Evolutionary conservation across 2,888 invertebrate genomes (phyloP).

Genomic region (Alsophila aescularia): DNA sequence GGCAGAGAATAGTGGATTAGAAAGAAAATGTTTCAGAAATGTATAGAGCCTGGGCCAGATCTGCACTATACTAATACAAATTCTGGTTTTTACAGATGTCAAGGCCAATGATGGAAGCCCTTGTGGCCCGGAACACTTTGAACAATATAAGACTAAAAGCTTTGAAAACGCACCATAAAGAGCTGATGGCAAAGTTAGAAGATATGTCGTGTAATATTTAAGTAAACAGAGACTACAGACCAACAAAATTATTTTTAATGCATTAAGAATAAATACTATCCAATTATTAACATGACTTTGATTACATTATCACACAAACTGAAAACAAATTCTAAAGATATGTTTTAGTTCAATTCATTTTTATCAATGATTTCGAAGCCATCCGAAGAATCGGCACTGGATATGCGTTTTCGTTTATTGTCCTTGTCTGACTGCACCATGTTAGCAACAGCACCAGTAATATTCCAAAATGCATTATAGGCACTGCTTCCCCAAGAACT

Average conservation of each 20-base stretch:
- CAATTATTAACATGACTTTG: constrained; percentile 17
- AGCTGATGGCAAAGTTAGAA: constrained; percentile 74
- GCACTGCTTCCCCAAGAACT: constrained; percentile 69
- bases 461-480: constrained; percentile 67
- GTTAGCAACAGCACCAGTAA: constrained; percentile 67
- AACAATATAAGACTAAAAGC: constrained; percentile 71
- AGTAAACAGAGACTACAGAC: constrained; percentile 23
- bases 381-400: constrained; percentile 75
- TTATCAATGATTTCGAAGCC: constrained; percentile 80
- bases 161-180: constrained; percentile 75
- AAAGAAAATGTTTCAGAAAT: too few species aligned
- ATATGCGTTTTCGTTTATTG: constrained; percentile 61
- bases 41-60: too few species aligned
- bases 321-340: constrained; percentile 23
- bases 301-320: constrained; percentile 26
- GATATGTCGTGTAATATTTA: constrained; percentile 61
- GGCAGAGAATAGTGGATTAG: too few species aligned
- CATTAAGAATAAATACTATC: constrained; percentile 33
- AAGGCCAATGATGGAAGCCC: constrained; percentile 77
- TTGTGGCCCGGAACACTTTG: constrained; percentile 73
- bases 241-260: constrained; percentile 35
- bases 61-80: neutral
- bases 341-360: constrained; percentile 64
- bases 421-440: constrained; percentile 61
- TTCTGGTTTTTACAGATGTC: constrained; percentile 68